Evolutionary conservation across 2,797 vertebrate genomes (phyloP), one percentile per base, ranked within the genome.

Genomic region (Takifugu ocellatus): DNA sequence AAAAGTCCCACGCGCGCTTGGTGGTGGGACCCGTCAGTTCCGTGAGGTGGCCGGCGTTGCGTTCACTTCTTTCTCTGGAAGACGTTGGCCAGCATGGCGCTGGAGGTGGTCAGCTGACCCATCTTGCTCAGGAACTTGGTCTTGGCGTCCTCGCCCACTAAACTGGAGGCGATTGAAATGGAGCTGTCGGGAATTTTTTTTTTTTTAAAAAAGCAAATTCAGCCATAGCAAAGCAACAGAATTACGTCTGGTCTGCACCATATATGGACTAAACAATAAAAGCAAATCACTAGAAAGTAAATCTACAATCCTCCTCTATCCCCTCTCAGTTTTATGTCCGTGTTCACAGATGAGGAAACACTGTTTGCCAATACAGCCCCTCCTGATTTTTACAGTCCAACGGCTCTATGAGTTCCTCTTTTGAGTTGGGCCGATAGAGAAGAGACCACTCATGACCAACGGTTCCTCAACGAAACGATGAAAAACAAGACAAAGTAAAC

Each of bases 91-190:
- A 99, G 54, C 97, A 99, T 99, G 69, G 96, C 97, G 42, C 97
- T 96, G 1, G 97, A 99, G 1, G 97, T 99, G 62, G 97, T 98
- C 82, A 99, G 87, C 90, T 99, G 97, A 77, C 97, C 97, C 97
- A 99, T 98, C 92, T 98, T 99, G 85, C 96, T 99, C 82, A 99
- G 88, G 86, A 99, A 99, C 92, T 98, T 99, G 77, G 96, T 99
- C 89, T 99, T 99, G 60, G 97, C 95, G 42, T 99, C 97, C 89
- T 99, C 97, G 24, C 96, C 96, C 70, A 98, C 96, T 68, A 99
- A 90, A 85, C 95, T 98, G 2, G 96, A 95, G 49, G 97, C 96
- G 46, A 99, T 99, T 2, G 97, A 99, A 87, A 98, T 93, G 0
- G 96, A 98, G 52, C 97, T 99, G 56, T 11, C 25, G 31, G 44